These are phyloP conservation scores for Monochamus saltuarius DNA, from an alignment of 1,140 invertebrate genomes.

Conservation along the genomic window DNA sequence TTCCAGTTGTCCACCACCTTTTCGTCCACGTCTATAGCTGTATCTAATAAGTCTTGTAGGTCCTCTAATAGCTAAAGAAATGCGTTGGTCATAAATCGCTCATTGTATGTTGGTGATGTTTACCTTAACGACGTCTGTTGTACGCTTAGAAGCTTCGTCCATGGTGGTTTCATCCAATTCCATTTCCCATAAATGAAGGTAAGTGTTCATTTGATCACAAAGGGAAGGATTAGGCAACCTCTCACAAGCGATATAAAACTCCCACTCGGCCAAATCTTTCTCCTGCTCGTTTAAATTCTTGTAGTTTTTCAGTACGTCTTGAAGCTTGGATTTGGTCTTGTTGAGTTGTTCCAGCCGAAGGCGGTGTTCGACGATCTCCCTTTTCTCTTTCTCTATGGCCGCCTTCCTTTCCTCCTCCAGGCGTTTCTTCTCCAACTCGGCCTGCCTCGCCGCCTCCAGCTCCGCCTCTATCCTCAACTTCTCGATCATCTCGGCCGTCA, in stretches of 20 bases:
- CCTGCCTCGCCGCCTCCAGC: constrained; percentile 42
- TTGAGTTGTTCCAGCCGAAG: constrained; percentile 39
- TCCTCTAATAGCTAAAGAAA: constrained; percentile 52
- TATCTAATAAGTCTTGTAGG: constrained; percentile 50
- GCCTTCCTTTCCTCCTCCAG: constrained; percentile 28
- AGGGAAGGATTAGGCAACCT: constrained; percentile 62
- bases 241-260: constrained; percentile 62
- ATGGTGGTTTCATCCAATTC: constrained; percentile 54
- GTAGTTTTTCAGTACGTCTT: constrained; percentile 19
- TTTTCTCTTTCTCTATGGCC: constrained; percentile 40
- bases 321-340: constrained; percentile 19
- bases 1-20: constrained; percentile 52
- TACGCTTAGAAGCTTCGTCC: constrained; percentile 47
- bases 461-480: constrained; percentile 52
- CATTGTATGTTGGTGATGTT: no score
- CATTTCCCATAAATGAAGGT: constrained; percentile 62
- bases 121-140: constrained; percentile 53
- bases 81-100: neutral
- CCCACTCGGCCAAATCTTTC: constrained; percentile 52
- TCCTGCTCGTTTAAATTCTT: constrained; percentile 18
- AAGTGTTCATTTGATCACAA: constrained; percentile 61
- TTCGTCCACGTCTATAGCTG: constrained; percentile 22
- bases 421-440: constrained; percentile 29
- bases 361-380: constrained; percentile 35
- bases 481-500: constrained; percentile 53